Percentiles rank a stretch among this genome's conserved stretches.
phyloP scores from a whole-genome alignment of 1,140 invertebrate genomes.

The Hycleus phaleratus region DNA sequence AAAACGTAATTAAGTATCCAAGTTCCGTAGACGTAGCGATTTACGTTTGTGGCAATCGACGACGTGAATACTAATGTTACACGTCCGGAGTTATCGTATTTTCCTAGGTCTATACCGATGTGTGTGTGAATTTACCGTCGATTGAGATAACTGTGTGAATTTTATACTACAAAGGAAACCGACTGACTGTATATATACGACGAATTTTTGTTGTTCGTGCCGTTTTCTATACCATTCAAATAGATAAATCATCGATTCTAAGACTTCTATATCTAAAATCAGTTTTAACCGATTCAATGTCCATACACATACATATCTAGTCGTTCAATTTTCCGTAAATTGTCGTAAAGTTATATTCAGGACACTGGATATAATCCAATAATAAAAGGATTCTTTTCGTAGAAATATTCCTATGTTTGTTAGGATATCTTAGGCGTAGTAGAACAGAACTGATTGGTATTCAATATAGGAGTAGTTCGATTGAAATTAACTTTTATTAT shows the following conservation, averaged over 20 bases:
- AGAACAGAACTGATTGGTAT: no score
- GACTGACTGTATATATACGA: neutral
- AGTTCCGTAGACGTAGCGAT: constrained; percentile 15
- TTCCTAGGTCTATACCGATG: neutral
- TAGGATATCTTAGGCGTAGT: no score
- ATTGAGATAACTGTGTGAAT: no score
- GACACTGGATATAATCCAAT: constrained; percentile 14
- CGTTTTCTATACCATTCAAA: neutral
- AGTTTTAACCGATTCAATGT: constrained; percentile 1
- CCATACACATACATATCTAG: neutral
- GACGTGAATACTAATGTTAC: constrained; percentile 16
- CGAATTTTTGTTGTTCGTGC: constrained; percentile 1
- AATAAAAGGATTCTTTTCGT: constrained; percentile 8
- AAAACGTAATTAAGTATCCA: constrained; percentile 20
- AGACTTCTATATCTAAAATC: no score
- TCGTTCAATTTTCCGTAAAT: constrained; percentile 12
- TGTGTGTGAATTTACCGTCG: no score
- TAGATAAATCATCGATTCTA: constrained; percentile 6
- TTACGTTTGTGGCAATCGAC: constrained; percentile 18
- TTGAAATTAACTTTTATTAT: no score
- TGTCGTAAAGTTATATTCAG: constrained; percentile 11
- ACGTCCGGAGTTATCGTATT: constrained; percentile 5
- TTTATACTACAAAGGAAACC: constrained; percentile 1
- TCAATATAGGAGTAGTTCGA: no score
- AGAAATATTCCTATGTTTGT: no score